A percentile compares a stretch with the other conserved stretches of the same genome.
Conservation (phyloP, 2,113 vertebrate genomes). For the Anhinga anhinga region DNA sequence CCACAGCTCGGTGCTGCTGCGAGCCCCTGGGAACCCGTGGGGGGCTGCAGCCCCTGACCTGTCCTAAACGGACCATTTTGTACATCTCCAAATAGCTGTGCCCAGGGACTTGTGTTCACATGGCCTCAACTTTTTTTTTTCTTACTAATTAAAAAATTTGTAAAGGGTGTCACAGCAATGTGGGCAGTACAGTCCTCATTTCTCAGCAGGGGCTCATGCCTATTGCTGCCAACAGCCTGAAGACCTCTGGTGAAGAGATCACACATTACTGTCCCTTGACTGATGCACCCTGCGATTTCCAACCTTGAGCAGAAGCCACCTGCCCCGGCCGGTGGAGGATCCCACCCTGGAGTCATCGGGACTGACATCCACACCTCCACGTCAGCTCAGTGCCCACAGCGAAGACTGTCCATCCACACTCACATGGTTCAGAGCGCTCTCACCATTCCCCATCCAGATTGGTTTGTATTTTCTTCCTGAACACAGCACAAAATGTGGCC, state of each 20-base stretch:
- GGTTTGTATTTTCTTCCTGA: not conserved
- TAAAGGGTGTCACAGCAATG: not conserved
- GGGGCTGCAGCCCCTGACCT: not conserved
- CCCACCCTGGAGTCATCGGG: accelerated
- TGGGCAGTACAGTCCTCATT: not conserved
- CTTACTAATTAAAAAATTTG: not conserved
- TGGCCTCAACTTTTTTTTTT: not conserved
- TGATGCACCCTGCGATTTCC: not conserved
- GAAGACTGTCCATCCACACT: not conserved
- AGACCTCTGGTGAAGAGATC: not conserved
- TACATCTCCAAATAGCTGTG: not conserved
- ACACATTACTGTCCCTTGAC: not conserved
- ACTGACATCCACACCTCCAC: not conserved
- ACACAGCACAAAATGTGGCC: not conserved
- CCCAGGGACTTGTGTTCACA: not conserved
- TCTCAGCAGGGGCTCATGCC: not conserved
- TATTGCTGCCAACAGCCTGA: not conserved
- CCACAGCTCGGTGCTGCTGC: not conserved
- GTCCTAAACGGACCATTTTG: not conserved
- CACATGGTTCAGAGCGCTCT: not conserved
- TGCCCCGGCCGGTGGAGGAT: not conserved
- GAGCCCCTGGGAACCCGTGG: not conserved
- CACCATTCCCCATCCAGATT: accelerated
- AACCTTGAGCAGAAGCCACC: not conserved
- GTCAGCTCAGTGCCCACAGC: accelerated